phyloP scores from a whole-genome alignment of 2,888 invertebrate species.

The Bugula neritina region DNA sequence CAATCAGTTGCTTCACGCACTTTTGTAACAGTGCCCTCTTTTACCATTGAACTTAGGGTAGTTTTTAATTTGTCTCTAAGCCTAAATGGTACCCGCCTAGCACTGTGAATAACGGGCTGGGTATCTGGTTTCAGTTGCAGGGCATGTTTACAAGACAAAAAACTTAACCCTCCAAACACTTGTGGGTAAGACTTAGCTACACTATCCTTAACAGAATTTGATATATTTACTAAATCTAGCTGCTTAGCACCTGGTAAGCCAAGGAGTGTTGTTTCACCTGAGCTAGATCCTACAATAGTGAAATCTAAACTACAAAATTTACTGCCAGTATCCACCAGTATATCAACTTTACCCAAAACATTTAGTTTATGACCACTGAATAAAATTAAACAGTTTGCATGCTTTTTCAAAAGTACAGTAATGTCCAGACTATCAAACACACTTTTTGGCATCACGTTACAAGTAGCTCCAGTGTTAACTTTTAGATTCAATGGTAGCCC shows the following conservation, averaged over 20 bases:
- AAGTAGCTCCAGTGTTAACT: not conserved
- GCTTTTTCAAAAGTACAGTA: not conserved
- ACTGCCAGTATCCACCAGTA: not conserved
- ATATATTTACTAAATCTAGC: not conserved
- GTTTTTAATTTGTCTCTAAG: not conserved
- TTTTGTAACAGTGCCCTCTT: not conserved
- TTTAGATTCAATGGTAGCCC: not conserved
- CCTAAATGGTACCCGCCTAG: not conserved
- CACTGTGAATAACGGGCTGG: not conserved
- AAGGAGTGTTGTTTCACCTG: not conserved
- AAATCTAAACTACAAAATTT: not conserved
- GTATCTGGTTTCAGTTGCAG: not conserved
- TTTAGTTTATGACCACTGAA: not conserved
- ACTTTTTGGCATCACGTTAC: not conserved
- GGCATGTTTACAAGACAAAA: not conserved
- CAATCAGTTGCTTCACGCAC: no score
- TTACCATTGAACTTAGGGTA: not conserved
- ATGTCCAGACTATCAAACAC: not conserved
- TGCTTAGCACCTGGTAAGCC: not conserved
- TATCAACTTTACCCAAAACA: not conserved
- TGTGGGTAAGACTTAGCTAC: not conserved
- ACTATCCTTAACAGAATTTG: not conserved
- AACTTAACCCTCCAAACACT: not conserved
- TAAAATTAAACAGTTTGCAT: not conserved
- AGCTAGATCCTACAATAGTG: not conserved